Conservation (phyloP, 2,888 invertebrate species). For the Corbicula japonica region DNA sequence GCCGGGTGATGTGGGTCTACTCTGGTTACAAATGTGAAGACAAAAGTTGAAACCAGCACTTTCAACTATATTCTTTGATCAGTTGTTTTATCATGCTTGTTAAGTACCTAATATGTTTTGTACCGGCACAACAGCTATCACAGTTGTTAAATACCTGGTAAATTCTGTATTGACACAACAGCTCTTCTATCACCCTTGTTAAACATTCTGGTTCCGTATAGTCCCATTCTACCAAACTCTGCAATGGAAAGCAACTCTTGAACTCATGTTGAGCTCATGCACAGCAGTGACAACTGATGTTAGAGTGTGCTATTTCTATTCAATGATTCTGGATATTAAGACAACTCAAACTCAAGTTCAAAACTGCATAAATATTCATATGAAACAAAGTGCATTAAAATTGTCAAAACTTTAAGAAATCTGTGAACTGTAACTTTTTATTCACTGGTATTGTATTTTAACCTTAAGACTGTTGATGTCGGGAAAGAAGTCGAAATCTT, state of each 20-base stretch:
- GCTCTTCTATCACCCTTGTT: conserved; percentile 89
- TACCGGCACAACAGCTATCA: conserved; percentile 16
- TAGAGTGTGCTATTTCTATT: too few species aligned
- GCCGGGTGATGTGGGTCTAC: too few species aligned
- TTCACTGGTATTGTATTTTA: not conserved
- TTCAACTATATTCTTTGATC: too few species aligned
- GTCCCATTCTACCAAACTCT: conserved; percentile 89
- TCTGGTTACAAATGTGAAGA: too few species aligned
- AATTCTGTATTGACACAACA: conserved; percentile 89
- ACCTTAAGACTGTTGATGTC: conserved; percentile 74
- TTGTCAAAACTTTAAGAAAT: not conserved
- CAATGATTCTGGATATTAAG: too few species aligned
- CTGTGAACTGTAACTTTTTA: not conserved
- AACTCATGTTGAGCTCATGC: too few species aligned
- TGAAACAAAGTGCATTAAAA: not conserved
- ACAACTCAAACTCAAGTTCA: too few species aligned
- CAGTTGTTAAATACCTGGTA: conserved; percentile 54
- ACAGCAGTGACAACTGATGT: too few species aligned
- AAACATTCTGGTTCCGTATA: conserved; percentile 89
- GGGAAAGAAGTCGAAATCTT: conserved; percentile 90
- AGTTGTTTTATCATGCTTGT: too few species aligned
- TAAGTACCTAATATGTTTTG: conserved; percentile 29
- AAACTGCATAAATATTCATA: too few species aligned
- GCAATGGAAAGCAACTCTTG: conserved; percentile 16
- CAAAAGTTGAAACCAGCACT: too few species aligned